These are phyloP conservation scores for Lasioglossum malachurum DNA, from an alignment of 2,888 invertebrate species.

Conservation along the genomic window DNA sequence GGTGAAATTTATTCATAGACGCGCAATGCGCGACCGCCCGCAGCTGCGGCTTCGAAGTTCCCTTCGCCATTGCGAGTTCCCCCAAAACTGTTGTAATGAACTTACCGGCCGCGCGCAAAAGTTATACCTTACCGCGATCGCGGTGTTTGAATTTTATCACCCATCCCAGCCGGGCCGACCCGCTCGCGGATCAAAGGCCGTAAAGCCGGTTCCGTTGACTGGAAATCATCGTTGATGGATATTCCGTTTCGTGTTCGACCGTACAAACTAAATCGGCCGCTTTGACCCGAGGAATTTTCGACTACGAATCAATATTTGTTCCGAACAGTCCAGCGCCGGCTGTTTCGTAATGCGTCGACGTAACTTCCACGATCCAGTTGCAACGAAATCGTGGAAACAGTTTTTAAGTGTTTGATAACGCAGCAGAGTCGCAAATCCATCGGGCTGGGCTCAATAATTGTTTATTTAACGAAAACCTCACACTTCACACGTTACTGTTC, in stretches of 20 bases:
- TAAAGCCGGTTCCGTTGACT: conserved; percentile 34
- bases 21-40: conserved; percentile 65
- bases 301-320: conserved; percentile 2
- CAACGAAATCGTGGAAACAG: not conserved
- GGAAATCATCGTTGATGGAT: conserved; percentile 50
- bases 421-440: not conserved
- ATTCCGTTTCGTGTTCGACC: conserved; percentile 11
- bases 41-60: conserved; percentile 64
- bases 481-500: not conserved
- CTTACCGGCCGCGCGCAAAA: conserved; percentile 64
- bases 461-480: not conserved
- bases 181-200: not conserved
- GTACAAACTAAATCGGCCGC: conserved; percentile 7
- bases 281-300: conserved; percentile 18
- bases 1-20: conserved; percentile 80
- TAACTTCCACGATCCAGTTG: not conserved
- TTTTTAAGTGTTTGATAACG: not conserved
- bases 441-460: not conserved
- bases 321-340: not conserved
- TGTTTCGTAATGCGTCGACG: not conserved
- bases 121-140: conserved; percentile 46
- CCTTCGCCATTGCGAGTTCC: conserved; percentile 25
- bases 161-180: not conserved
- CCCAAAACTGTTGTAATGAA: conserved; percentile 71
- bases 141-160: conserved; percentile 11